Conservation (phyloP, 92 coral and sea anemone genomes). For the Virgularia gustaviana region DNA sequence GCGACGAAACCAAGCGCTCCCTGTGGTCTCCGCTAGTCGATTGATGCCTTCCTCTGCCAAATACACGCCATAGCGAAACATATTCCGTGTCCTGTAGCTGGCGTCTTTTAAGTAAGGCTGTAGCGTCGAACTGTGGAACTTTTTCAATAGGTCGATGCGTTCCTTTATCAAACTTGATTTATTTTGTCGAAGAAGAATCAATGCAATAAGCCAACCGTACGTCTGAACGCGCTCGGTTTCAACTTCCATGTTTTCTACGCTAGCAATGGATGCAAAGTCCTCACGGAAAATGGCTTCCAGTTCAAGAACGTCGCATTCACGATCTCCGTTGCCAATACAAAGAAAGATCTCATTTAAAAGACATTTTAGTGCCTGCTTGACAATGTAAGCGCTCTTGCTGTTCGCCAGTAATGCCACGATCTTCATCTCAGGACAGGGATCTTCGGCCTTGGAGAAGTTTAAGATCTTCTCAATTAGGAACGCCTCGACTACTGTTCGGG, state of each 20-base stretch:
- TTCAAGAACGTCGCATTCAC: neutral
- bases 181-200: neutral
- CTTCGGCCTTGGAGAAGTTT: neutral
- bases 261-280: neutral
- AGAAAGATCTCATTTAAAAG: slow-evolving; percentile 14
- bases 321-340: neutral
- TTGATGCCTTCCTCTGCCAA: neutral
- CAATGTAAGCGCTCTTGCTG: slow-evolving; percentile 10
- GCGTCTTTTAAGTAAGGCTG: neutral
- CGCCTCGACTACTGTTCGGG: neutral
- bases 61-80: neutral
- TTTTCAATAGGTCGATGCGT: neutral
- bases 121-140: neutral
- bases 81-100: neutral
- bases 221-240: neutral
- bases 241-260: neutral
- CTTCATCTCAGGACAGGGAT: neutral
- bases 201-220: neutral
- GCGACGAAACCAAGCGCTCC: neutral
- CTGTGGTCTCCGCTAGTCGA: neutral
- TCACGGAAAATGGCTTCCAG: neutral
- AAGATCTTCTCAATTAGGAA: slow-evolving; percentile 1
- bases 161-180: neutral
- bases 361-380: neutral
- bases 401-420: neutral